Evolutionary conservation across 1,140 invertebrate species (phyloP), one percentile per base, ranked within the genome.

Genomic region (Zaprionus ornatus): DNA sequence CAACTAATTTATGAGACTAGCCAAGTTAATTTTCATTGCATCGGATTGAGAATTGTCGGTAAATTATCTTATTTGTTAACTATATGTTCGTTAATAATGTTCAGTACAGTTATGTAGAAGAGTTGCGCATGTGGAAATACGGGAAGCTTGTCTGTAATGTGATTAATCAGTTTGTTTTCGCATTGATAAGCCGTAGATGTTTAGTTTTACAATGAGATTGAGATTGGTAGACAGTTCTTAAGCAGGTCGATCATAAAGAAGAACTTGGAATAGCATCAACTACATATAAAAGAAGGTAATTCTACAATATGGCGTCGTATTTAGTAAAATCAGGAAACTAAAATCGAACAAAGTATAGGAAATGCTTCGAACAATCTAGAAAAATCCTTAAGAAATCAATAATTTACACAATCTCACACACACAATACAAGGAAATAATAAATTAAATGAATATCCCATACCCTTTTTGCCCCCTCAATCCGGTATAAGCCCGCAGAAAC

Each of bases 1-100:
- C 67, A 74, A 74, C 57, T 74, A 74, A 66, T 62, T 54, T 74
- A 70, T 74, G 59, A 59, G 54, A 55, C 45, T 81, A 78, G 61
- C 77, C 63, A 66, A 71, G 40, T 48, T 67, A 59, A 73, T 77
- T 17, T 80, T 62, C 62, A 70, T 62, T 69, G 57, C 13, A 65
- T 65, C 23, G 45, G 10, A 50, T 13, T 50, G 17, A 19, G 45
- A 45, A 50, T 23, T 23, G 7, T 23, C 19, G 19, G 19, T 23
- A 21, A 21, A 13, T 50, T 10, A 17, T 45, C 40, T 42, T 45
- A 45, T 17, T 9, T 12, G 45, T 23, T 50, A 19, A n/a, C 4
- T 40, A 15, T n/a, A n/a, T 40, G 15, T 15, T 40, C 37, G 37
- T 32, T 32, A 32, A 45, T 45, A 17, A 50, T 13, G 4, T 45